These are phyloP conservation scores for Podargus strigoides DNA, from an alignment of 2,797 vertebrate genomes.

Conservation along the genomic window DNA sequence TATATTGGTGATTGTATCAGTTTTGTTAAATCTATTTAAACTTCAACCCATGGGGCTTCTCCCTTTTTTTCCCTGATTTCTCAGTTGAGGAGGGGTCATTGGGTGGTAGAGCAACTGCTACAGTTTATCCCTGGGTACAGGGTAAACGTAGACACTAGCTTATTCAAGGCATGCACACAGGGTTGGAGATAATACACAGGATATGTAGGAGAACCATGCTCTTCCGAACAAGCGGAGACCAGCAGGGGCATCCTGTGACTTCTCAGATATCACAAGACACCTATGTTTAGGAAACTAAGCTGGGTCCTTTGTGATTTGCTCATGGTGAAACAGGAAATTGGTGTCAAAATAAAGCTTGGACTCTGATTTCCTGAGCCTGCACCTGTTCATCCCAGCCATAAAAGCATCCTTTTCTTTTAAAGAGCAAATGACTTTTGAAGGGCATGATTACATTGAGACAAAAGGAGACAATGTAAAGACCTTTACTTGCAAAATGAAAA, in stretches of 20 bases:
- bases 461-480: background rate
- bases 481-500: background rate
- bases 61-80: too few relatives aligned
- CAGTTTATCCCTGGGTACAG: too few relatives aligned
- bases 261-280: background rate
- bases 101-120: too few relatives aligned
- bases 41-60: too few relatives aligned
- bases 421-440: background rate
- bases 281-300: background rate
- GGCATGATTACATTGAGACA: background rate
- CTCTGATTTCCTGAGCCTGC: background rate
- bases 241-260: background rate
- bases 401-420: background rate
- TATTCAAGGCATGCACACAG: background rate
- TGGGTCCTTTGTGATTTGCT: background rate
- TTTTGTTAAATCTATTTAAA: too few relatives aligned
- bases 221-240: background rate
- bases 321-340: background rate
- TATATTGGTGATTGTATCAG: too few relatives aligned
- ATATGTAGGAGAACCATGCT: background rate
- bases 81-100: too few relatives aligned
- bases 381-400: background rate
- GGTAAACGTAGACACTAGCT: too few relatives aligned
- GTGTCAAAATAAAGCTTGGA: background rate
- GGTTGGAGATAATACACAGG: background rate